Evolutionary conservation across 2,888 invertebrate species (phyloP), one percentile per base, ranked within the genome.

Genomic region (Sturmia bella): DNA sequence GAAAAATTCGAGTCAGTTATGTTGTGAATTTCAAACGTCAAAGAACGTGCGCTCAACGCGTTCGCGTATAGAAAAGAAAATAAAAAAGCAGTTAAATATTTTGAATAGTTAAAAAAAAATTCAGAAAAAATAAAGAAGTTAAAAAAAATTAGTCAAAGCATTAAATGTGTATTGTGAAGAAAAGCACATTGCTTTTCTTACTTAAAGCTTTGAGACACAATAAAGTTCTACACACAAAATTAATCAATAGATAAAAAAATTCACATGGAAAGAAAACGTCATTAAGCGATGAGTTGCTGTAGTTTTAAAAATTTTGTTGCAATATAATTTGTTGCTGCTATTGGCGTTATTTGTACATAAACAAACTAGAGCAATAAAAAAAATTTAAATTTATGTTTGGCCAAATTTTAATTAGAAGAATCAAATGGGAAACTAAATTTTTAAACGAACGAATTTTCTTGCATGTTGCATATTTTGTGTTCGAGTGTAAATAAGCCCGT

Each of bases 1-100:
- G 82, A 82, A 73, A 52, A 15, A 75, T 82, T 79, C 79, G 79
- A 82, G 82, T 82, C 66, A 82, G 82, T 82, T 79, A 82, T 78
- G 82, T 82, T 82, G 74, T 82, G 79, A 82, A 79, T 75, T 79
- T 74, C 74, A 82, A 79, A 79, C 82, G 79, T 21, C 66, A 45
- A 70, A 61, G 82, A 79, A 75, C 82, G 74, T 79, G 50, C 78
- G 82, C 79, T 70, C 24, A 73, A 50, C 82, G 82, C 79, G 78
- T 82, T 70, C 82, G 74, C 59, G 64, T 37, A 52, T 17, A 43
- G 63, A 37, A 76, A 63, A 63, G 52, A 54, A 32, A 57, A 19
- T 24, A 69, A 69, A 63, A 19, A 66, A 41, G 19, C 45, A 48
- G 41, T 9, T 73, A 73, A 13, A 52, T 19, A 37, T 43, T 32